phyloP scores from a whole-genome alignment of 1,140 invertebrate genomes.

The Drosophila burlai region DNA sequence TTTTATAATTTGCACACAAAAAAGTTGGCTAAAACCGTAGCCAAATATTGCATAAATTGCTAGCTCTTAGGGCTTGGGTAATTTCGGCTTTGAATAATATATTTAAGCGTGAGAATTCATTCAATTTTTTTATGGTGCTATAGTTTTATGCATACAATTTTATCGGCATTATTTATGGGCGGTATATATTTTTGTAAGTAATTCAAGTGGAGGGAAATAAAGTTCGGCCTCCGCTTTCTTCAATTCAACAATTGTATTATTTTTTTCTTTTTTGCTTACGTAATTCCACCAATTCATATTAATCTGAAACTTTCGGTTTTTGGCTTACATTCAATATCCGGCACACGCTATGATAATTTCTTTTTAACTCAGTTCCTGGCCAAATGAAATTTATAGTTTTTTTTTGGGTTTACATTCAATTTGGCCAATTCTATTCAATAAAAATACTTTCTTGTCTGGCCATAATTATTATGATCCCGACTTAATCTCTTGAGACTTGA shows the following conservation, averaged over 20 bases:
- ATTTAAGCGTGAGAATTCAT: conserved; percentile 65
- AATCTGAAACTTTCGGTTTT: conserved; percentile 38
- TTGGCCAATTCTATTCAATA: conserved; percentile 48
- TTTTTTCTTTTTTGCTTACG: conserved; percentile 4
- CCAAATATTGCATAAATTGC: conserved; percentile 48
- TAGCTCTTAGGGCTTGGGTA: conserved; percentile 51
- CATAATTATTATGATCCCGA: conserved; percentile 52
- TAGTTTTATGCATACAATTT: conserved; percentile 47
- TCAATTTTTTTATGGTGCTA: conserved; percentile 26
- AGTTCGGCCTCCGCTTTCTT: conserved; percentile 42
- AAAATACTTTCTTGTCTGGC: conserved; percentile 26
- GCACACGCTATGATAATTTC: conserved; percentile 25
- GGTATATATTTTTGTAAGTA: conserved; percentile 25
- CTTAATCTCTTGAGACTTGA: conserved; percentile 31
- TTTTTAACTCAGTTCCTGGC: conserved; percentile 26
- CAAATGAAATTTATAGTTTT: conserved; percentile 13
- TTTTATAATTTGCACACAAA: conserved; percentile 56
- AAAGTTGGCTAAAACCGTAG: conserved; percentile 53
- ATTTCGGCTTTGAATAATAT: conserved; percentile 75
- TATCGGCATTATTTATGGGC: conserved; percentile 36
- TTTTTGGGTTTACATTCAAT: conserved; percentile 14
- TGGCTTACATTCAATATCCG: conserved; percentile 43
- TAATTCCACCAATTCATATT: conserved; percentile 18
- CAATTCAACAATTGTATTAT: conserved; percentile 38
- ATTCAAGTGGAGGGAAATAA: conserved; percentile 10